Base-by-base conservation (phyloP, 2,888 invertebrate species). In the Cosmia trapezina region DNA sequence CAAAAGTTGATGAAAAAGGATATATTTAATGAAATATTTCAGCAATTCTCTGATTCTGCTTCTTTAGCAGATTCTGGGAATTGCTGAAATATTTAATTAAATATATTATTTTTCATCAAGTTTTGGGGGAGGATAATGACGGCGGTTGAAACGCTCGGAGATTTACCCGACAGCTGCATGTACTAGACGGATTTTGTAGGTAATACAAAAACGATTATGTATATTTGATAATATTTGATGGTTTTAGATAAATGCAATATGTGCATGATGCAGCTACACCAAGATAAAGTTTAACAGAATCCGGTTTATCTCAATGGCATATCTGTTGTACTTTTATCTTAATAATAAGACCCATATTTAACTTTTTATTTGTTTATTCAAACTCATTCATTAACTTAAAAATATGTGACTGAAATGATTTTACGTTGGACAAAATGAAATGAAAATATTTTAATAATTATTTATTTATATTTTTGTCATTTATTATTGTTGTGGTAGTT, bases 191-290 rank as follows among this genome's bases (percentile, higher is more conserved):
- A 22, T 37, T 28, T 45, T 60, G 41, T 54, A 61, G n/a, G 53
- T 65, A 65, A 56, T 65, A n/a, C 53, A 59, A 51, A 80, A 63
- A 70, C 51, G 49, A 70, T 56, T 60, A 67, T 1, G 28, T 28
- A 28, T n/a, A 0, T 56, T 60, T 37, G 59, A 80, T 70, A 64
- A n/a, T 43, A 51, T 65, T 64, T 64, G 54, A 79, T 57, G 37
- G 22, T 43, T 66, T 37, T 22, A 67, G 80, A 80, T 80, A 75
- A 43, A 37, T 4, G 0, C 4, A 56, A 33, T 69, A 75, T 43
- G 17, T 71, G 80, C 45, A 37, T 41, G 8, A 78, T 51, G 12
- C 28, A 57, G 28, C 43, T 56, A 5, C 11, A 14, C 12, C 7
- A 17, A 73, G 62, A 66, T 59, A 80, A 79, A 22, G 19, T 12